Evolutionary conservation across 2,113 vertebrate genomes (phyloP).

Genomic region (Marmota flaviventris): DNA sequence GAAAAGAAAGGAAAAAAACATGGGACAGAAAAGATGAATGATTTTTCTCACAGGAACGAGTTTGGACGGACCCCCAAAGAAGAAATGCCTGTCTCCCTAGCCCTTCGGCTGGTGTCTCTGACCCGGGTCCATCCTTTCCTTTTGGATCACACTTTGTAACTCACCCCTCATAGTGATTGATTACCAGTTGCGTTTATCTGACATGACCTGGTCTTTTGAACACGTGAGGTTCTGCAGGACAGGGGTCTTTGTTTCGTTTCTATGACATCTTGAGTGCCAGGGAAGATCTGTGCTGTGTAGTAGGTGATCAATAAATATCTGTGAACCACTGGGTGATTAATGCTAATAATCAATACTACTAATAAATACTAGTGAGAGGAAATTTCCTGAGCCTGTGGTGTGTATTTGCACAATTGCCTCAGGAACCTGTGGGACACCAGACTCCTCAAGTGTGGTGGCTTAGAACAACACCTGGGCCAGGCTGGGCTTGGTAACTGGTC

Average conservation of each 20-base stretch:
- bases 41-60: neutral
- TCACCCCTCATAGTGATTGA: neutral
- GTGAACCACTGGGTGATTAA: no score
- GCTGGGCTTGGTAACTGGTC: neutral
- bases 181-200: neutral
- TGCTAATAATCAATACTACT: no score
- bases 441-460: no score
- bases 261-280: neutral
- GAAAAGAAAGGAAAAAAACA: neutral
- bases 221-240: neutral
- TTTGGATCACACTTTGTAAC: neutral
- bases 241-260: neutral
- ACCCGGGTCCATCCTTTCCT: neutral
- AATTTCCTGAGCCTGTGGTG: no score
- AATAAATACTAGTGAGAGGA: no score
- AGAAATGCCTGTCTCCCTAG: neutral
- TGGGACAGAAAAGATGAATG: slow-evolving; percentile 19
- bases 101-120: rapidly evolving
- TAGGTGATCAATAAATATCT: no score
- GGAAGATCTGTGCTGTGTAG: neutral
- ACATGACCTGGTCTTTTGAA: neutral
- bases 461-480: neutral
- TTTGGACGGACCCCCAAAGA: neutral
- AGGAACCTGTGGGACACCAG: neutral
- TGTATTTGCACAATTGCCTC: neutral